Percentiles rank a stretch among this genome's conserved stretches.
Conservation (phyloP, 2,888 invertebrate genomes). For the Brenthis hecate region DNA sequence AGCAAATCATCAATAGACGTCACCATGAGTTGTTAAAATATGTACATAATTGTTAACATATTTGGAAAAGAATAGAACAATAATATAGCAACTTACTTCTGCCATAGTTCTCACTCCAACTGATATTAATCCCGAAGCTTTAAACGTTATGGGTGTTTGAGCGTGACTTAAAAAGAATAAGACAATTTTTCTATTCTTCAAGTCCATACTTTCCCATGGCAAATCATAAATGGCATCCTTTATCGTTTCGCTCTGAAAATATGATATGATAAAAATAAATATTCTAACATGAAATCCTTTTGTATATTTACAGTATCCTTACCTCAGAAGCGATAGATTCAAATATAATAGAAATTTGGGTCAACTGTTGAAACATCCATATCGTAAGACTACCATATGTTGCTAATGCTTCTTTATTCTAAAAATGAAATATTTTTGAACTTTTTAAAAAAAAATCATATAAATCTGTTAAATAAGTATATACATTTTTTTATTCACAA, state of each 20-base stretch:
- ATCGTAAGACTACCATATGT: constrained; percentile 42
- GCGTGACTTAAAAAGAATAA: constrained; percentile 43
- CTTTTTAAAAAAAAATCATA: neutral
- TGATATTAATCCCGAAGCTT: constrained; percentile 8
- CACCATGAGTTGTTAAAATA: no score
- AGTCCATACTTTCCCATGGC: constrained; percentile 55
- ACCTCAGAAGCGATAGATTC: constrained; percentile 48
- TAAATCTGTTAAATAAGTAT: no score
- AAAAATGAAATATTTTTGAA: neutral
- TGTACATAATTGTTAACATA: no score
- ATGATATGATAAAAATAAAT: neutral
- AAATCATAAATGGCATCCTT: constrained; percentile 48
- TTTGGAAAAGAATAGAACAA: no score
- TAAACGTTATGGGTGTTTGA: constrained; percentile 11
- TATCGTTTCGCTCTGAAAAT: constrained; percentile 46
- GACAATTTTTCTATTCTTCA: constrained; percentile 43
- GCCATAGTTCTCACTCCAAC: constrained; percentile 11
- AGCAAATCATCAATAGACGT: no score
- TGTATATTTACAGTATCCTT: constrained; percentile 23
- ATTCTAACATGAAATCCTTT: no score
- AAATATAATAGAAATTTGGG: constrained; percentile 48
- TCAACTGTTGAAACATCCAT: constrained; percentile 45
- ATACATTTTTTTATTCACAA: no score
- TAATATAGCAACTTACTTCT: constrained; percentile 3
- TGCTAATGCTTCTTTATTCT: constrained; percentile 35